Base-by-base conservation (phyloP, 2,113 vertebrate genomes). In the Otus sunia region DNA sequence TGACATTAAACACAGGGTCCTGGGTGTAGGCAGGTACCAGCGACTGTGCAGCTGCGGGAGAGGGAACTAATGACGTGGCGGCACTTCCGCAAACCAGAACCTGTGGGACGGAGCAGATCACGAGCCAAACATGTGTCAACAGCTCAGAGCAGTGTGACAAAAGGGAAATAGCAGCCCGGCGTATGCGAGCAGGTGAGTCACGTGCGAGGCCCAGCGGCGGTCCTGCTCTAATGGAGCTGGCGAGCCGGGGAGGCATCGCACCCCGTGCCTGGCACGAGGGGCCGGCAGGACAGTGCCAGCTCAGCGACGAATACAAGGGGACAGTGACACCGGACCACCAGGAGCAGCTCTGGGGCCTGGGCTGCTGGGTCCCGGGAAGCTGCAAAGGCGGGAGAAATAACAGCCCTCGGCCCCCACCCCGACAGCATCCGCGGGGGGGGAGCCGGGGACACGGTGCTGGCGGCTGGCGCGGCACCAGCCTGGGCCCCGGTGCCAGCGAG, bases 71-170 rank as follows among this genome's bases (percentile, higher is more conserved):
- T 22, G 84, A 55, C 1, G 6, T 18, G 80, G 64, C 84, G n/a
- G 67, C 68, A 32, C 59, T 56, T 77, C 84, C 84, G 90, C 83
- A 89, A 73, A 76, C 8, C 68, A 63, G 45, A 67, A 55, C 77
- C 88, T 6, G 80, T 13, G 72, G 59, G 63, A 72, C 1, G 0
- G 64, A 9, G 41, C 63, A 34, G 58, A 3, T 76, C 81, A 34
- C 3, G 2, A 75, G 90, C 56, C 20, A 43, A 39, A 60, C 3
- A 6, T 15, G 43, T 3, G 62, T 21, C 43, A 74, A 12, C 76
- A 60, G 81, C 90, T 78, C 66, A 4, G 66, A 55, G 50, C 81
- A 37, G 66, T 6, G 66, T 12, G 56, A 43, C 75, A 56, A 41
- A 50, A 16, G 43, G 59, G 76, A 32, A 69, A 80, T 0, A 45